These are phyloP conservation scores for Melangyna quadrimaculata DNA, from an alignment of 2,888 invertebrate genomes.

Conservation along the genomic window DNA sequence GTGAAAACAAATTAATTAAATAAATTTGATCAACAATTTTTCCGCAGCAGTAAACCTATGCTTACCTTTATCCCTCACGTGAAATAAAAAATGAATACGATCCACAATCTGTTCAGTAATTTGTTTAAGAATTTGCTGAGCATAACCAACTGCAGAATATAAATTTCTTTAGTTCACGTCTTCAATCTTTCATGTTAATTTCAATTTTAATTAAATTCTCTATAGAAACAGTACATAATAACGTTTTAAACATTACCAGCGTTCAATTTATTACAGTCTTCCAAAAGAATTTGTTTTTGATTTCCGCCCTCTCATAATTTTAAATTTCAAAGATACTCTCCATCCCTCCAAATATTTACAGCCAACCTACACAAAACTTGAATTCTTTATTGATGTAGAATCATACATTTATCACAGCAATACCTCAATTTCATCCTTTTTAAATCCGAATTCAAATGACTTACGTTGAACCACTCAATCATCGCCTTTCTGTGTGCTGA, in stretches of 20 bases:
- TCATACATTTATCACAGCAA: conserved; percentile 50
- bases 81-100: too few relatives aligned
- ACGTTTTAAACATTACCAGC: not conserved
- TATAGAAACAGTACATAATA: not conserved
- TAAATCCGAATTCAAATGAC: conserved; percentile 34
- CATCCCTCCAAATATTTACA: not conserved
- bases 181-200: not conserved
- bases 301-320: not conserved
- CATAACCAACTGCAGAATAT: too few relatives aligned
- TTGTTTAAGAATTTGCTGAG: too few relatives aligned
- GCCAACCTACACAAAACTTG: not conserved
- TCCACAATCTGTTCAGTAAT: too few relatives aligned
- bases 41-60: too few relatives aligned
- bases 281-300: not conserved
- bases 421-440: conserved; percentile 59
- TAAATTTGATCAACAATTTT: too few relatives aligned
- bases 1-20: too few relatives aligned
- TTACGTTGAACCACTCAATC: conserved; percentile 54
- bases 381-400: not conserved
- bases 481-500: conserved; percentile 31
- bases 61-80: too few relatives aligned
- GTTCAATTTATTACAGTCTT: not conserved
- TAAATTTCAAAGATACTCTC: not conserved
- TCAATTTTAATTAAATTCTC: not conserved
- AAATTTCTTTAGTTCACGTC: not conserved